phyloP scores from a whole-genome alignment of 2,797 vertebrate genomes.

The Scolopax rusticola region DNA sequence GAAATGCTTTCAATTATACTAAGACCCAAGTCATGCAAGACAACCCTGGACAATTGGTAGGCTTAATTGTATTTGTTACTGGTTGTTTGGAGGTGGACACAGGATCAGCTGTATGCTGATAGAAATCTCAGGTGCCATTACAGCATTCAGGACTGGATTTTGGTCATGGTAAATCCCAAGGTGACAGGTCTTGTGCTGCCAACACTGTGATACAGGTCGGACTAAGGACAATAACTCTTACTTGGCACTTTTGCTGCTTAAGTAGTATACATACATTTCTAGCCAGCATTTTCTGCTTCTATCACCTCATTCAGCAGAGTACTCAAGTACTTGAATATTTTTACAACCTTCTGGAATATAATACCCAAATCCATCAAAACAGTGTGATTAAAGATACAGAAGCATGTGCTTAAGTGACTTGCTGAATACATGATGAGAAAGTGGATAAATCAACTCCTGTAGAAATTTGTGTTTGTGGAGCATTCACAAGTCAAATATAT shows the following conservation, averaged over 20 bases:
- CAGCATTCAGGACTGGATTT: not conserved
- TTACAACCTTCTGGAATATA: not conserved
- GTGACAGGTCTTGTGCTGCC: not conserved
- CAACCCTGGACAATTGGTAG: not conserved
- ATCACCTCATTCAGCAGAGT: not conserved
- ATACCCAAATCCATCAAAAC: not conserved
- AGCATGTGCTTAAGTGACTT: not conserved
- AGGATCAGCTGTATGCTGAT: not conserved
- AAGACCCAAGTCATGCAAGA: not conserved
- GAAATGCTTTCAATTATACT: not conserved
- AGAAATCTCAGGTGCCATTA: not conserved
- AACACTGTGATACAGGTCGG: not conserved
- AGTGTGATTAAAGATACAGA: not conserved
- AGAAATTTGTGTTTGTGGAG: not conserved
- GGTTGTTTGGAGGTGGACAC: accelerated
- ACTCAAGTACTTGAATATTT: not conserved
- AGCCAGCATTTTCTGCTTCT: not conserved
- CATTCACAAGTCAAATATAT: not conserved
- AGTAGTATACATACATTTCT: not conserved
- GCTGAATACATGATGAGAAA: not conserved
- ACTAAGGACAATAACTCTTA: not conserved
- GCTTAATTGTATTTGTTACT: not conserved
- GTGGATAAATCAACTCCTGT: not conserved
- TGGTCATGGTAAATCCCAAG: not conserved
- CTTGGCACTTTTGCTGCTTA: not conserved